Evolutionary conservation across 2,113 vertebrate species (phyloP).

Genomic region (Sisor rabdophorus): DNA sequence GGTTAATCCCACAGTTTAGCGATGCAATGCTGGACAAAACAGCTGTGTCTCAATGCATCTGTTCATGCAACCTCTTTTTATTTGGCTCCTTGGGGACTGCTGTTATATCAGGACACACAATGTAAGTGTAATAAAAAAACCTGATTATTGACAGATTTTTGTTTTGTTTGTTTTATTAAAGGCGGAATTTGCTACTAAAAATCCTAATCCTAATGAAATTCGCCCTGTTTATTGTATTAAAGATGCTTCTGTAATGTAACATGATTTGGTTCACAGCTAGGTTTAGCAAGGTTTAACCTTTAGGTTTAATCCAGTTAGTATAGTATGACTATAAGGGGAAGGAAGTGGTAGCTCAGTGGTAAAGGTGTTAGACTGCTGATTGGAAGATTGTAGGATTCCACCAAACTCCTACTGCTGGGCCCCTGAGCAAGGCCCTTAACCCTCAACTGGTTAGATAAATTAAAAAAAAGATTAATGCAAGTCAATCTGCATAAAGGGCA

Average conservation of each 20-base stretch:
- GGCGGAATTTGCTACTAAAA: neutral
- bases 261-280: neutral
- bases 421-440: too few species aligned
- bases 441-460: too few species aligned
- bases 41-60: constrained; percentile 6
- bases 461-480: too few species aligned
- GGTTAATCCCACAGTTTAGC: neutral
- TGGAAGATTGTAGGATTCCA: too few species aligned
- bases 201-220: constrained; percentile 40
- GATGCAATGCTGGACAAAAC: constrained; percentile 4
- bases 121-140: neutral
- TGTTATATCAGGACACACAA: neutral
- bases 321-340: neutral
- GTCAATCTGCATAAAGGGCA: too few species aligned
- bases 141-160: constrained; percentile 9
- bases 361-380: too few species aligned
- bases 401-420: too few species aligned
- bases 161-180: neutral
- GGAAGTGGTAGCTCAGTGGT: too few species aligned
- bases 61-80: neutral
- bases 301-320: neutral
- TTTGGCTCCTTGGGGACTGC: neutral
- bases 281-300: neutral
- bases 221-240: too few species aligned
- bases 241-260: neutral